These are phyloP conservation scores for Lutjanus argentimaculatus DNA, from an alignment of 2,797 vertebrate genomes.

Conservation along the genomic window DNA sequence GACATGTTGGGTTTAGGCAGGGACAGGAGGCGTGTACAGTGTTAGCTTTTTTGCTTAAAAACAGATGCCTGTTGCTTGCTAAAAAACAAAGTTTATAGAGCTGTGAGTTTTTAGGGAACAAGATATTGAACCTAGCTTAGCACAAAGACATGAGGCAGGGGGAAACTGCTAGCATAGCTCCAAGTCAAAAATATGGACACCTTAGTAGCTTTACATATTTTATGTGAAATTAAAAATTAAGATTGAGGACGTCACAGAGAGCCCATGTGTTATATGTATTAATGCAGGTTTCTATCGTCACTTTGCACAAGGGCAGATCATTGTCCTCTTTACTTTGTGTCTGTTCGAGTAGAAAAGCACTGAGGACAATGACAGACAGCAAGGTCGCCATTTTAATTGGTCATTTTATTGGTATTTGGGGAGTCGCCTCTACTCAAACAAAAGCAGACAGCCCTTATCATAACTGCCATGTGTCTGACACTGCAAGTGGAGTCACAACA, in stretches of 20 bases:
- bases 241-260: neutral
- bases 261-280: neutral
- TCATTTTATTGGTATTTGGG: conserved; percentile 42
- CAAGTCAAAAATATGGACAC: neutral
- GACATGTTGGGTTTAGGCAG: too few species aligned
- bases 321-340: conserved; percentile 26
- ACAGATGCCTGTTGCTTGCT: too few species aligned
- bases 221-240: conserved; percentile 1
- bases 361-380: conserved; percentile 31
- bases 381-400: conserved; percentile 48
- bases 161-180: neutral
- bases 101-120: too few species aligned
- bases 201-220: neutral
- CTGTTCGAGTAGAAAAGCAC: conserved; percentile 28
- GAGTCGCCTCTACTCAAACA: conserved; percentile 38
- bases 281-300: neutral
- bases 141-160: neutral
- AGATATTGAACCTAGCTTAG: neutral
- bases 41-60: too few species aligned
- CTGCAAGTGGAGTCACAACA: conserved; percentile 4
- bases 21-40: too few species aligned
- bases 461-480: conserved; percentile 18
- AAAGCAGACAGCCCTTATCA: conserved; percentile 23
- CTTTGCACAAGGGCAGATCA: conserved; percentile 1
- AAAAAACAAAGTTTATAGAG: too few species aligned